Conservation (phyloP, 2,888 invertebrate species). For the Mycogona germanica region DNA sequence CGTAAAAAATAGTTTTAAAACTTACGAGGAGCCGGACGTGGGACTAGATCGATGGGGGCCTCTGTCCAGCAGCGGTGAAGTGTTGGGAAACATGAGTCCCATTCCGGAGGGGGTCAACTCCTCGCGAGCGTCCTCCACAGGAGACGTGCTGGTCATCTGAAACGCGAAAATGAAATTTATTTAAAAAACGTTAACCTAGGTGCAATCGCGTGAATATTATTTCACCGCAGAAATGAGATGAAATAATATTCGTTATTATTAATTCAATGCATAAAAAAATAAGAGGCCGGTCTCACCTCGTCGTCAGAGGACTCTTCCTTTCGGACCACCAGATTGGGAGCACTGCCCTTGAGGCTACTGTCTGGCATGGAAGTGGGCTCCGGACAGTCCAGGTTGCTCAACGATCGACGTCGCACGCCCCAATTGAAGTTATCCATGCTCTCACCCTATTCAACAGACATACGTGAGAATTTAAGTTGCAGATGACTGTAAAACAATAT, state of each 20-base stretch:
- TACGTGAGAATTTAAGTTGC: too few species aligned
- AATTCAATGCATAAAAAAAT: not conserved
- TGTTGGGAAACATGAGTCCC: constrained; percentile 42
- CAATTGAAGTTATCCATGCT: constrained; percentile 93
- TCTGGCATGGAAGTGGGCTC: constrained; percentile 31
- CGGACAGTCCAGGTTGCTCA: constrained; percentile 37
- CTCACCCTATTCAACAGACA: constrained; percentile 52
- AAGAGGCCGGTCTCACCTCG: constrained; percentile 47
- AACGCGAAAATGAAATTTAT: constrained; percentile 5
- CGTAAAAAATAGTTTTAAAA: not conserved
- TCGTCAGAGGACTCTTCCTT: constrained; percentile 68
- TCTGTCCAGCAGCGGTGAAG: constrained; percentile 42
- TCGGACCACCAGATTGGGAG: constrained; percentile 23
- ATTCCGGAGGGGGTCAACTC: constrained; percentile 21
- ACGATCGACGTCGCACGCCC: constrained; percentile 77
- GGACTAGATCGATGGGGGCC: constrained; percentile 50
- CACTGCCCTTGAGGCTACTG: constrained; percentile 22
- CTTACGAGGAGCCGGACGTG: constrained; percentile 50
- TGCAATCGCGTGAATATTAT: too few species aligned
- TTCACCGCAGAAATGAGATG: too few species aligned
- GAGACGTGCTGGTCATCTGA: constrained; percentile 39
- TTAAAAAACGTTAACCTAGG: not conserved
- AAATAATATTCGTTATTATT: too few species aligned
- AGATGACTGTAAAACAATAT: too few species aligned
- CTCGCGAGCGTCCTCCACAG: constrained; percentile 48